Conservation (phyloP, 2,113 vertebrate genomes). For the Microcebus lehilahytsara region DNA sequence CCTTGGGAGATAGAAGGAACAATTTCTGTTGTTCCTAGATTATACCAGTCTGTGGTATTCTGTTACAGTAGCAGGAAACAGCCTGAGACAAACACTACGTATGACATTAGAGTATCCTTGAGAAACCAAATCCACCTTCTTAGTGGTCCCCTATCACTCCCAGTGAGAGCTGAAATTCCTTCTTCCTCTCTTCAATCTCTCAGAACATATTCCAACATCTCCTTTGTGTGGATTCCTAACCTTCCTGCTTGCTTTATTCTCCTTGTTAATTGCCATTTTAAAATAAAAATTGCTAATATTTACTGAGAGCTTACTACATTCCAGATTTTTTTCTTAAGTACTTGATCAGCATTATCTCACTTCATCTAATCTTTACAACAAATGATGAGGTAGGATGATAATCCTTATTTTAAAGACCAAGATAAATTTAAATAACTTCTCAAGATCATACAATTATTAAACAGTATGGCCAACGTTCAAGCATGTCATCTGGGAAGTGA, state of each 20-base stretch:
- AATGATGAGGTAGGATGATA: neutral
- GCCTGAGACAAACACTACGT: too few relatives aligned
- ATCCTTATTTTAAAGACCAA: neutral
- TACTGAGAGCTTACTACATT: neutral
- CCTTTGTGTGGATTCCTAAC: neutral
- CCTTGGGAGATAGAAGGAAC: too few relatives aligned
- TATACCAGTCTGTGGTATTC: too few relatives aligned
- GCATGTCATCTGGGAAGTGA: neutral
- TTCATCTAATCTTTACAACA: neutral
- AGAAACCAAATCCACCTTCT: too few relatives aligned
- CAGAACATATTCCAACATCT: neutral
- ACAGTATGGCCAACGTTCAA: neutral
- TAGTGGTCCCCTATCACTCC: too few relatives aligned
- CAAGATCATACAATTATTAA: neutral
- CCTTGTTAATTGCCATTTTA: neutral
- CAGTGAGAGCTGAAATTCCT: too few relatives aligned
- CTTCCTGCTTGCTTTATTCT: neutral
- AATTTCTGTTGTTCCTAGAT: too few relatives aligned
- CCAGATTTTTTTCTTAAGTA: neutral
- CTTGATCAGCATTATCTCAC: neutral
- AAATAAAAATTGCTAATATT: neutral
- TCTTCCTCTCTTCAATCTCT: neutral
- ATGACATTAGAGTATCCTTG: too few relatives aligned
- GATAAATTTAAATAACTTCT: neutral
- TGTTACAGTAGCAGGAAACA: too few relatives aligned